Evolutionary conservation across 2,888 invertebrate genomes (phyloP), one percentile per base, ranked within the genome.

Genomic region (Synergus umbraculus): DNA sequence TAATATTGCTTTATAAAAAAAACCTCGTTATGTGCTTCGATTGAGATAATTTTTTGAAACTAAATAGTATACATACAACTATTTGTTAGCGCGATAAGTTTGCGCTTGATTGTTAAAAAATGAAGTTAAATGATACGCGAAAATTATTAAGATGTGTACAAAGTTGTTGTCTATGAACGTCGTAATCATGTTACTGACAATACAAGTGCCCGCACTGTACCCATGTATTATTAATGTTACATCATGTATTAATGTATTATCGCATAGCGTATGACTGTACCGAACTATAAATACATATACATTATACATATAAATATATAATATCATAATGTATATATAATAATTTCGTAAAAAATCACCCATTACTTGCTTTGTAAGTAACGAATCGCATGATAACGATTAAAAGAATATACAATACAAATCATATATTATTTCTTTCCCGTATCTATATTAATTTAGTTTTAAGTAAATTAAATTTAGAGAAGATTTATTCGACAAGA

Each of bases 171-270:
- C 60, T 60, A 78, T 78, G 79, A 82, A 85, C 83, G 83, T 86
- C 82, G 85, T 85, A 86, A 87, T 87, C 83, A 86, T 86, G 85
- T 83, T 85, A 81, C 81, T 80, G 82, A 82, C 79, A 78, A 81
- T 29, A 73, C 69, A 83, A 80, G 79, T 81, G 83, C 83, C 83
- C 86, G 84, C 86, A 86, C 86, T 86, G 86, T 87, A 88, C 87
- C 87, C 87, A 88, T 90, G 90, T 92, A 91, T 91, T 91, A 91
- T 90, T 90, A 91, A 90, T 89, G 87, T 91, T 90, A 90, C 86
- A 86, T 86, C 89, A 89, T 88, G 87, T 89, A 89, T 88, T 87
- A 87, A 87, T 63, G 18, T 81, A 84, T 87, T 88, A 87, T 84
- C 84, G 81, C 80, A 86, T 86, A 87, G 86, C 84, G 85, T 84